Conservation (phyloP, 2,113 vertebrate genomes). For the Sebastes schlegelii region DNA sequence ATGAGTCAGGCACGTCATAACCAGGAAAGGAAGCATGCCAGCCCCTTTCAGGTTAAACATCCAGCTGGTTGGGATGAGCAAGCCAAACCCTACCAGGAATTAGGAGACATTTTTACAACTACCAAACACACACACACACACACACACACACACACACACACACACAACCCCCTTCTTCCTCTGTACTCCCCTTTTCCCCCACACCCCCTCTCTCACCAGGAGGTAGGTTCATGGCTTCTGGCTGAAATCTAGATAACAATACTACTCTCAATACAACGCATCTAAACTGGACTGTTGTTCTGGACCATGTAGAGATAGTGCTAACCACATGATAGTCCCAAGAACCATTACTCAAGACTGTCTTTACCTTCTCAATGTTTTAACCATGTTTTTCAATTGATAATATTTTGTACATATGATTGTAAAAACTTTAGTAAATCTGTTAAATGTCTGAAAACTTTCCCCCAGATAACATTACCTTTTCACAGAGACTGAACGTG, state of each 20-base stretch:
- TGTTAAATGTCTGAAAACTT: constrained; percentile 25
- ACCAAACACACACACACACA: too few species aligned
- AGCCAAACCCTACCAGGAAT: constrained; percentile 63
- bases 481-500: constrained; percentile 86
- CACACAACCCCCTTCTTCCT: constrained; percentile 70
- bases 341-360: constrained; percentile 36
- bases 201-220: constrained; percentile 68
- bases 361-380: constrained; percentile 8
- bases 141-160: background rate
- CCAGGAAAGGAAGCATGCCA: constrained; percentile 62
- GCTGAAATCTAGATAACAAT: constrained; percentile 74
- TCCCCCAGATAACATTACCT: constrained; percentile 78
- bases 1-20: constrained; percentile 67
- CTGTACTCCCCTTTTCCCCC: constrained; percentile 58
- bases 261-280: constrained; percentile 57
- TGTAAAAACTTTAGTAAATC: background rate
- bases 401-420: background rate
- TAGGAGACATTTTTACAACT: constrained; percentile 46
- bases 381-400: constrained; percentile 8
- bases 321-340: constrained; percentile 43
- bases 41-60: constrained; percentile 46
- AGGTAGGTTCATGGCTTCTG: constrained; percentile 73
- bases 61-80: constrained; percentile 54
- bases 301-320: background rate
- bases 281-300: constrained; percentile 21